phyloP scores from a whole-genome alignment of 2,888 invertebrate species.

The Gymnoscelis rufifasciata region DNA sequence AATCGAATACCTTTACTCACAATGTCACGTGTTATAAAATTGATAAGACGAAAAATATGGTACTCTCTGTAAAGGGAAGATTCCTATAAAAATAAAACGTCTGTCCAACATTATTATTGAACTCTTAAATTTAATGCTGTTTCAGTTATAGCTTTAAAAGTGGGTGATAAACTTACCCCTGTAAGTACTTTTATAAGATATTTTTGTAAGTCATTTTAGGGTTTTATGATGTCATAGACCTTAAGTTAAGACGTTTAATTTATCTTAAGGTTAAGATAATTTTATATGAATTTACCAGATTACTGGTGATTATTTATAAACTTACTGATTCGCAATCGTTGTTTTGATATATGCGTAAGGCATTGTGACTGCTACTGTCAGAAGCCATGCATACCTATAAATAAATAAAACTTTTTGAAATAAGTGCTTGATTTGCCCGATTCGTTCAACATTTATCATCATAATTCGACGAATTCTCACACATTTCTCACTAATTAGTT shows the following conservation, averaged over 20 bases:
- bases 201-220: slow-evolving; percentile 5
- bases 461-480: too few relatives aligned
- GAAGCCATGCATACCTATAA: too few relatives aligned
- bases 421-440: too few relatives aligned
- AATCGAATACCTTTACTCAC: slow-evolving; percentile 29
- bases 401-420: too few relatives aligned
- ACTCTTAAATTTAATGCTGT: slow-evolving; percentile 23
- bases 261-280: neutral
- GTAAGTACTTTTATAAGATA: neutral
- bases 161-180: slow-evolving; percentile 4
- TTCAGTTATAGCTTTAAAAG: slow-evolving; percentile 14
- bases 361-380: too few relatives aligned
- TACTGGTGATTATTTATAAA: too few relatives aligned
- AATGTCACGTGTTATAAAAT: slow-evolving; percentile 39
- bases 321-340: too few relatives aligned
- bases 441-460: too few relatives aligned
- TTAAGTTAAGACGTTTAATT: neutral
- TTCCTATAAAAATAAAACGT: slow-evolving; percentile 25
- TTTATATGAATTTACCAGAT: slow-evolving; percentile 1
- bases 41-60: slow-evolving; percentile 39
- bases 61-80: slow-evolving; percentile 19
- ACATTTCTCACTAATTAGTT: too few relatives aligned
- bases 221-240: slow-evolving; percentile 3
- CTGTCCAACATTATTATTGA: slow-evolving; percentile 19
- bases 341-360: too few relatives aligned